Percentiles rank a stretch among this genome's conserved stretches.
phyloP scores from a whole-genome alignment of 2,113 vertebrate species.

The Apodemus speciosus region DNA sequence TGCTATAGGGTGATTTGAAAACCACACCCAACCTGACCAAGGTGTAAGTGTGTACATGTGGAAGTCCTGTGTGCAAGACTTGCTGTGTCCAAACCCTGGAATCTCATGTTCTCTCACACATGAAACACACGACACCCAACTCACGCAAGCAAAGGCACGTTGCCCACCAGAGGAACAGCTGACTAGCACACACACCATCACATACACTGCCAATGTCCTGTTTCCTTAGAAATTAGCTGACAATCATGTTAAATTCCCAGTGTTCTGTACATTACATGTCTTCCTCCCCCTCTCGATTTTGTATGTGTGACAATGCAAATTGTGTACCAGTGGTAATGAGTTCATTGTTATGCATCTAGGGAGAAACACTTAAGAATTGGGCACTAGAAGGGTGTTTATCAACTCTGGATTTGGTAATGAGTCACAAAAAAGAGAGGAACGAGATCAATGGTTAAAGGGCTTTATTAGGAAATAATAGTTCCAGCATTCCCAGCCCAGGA shows the following conservation, averaged over 20 bases:
- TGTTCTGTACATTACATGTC: slow-evolving; percentile 86
- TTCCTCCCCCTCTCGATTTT: slow-evolving; percentile 85
- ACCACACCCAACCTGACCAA: slow-evolving; percentile 81
- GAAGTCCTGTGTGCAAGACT: slow-evolving; percentile 83
- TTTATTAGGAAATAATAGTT: slow-evolving; percentile 85
- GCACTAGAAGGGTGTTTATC: slow-evolving; percentile 91
- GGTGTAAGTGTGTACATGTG: slow-evolving; percentile 82
- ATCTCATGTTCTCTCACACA: slow-evolving; percentile 82
- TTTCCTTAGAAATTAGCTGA: slow-evolving; percentile 85
- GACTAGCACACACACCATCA: slow-evolving; percentile 59
- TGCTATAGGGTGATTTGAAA: slow-evolving; percentile 84
- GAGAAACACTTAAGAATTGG: slow-evolving; percentile 91
- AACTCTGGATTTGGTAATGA: slow-evolving; percentile 89
- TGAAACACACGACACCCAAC: slow-evolving; percentile 79
- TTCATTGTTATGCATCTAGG: slow-evolving; percentile 90
- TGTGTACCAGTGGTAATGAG: slow-evolving; percentile 91
- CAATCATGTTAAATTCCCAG: slow-evolving; percentile 84
- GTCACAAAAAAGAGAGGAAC: slow-evolving; percentile 86
- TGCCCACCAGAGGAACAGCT: slow-evolving; percentile 70
- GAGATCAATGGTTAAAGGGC: slow-evolving; percentile 82
- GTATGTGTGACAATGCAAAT: slow-evolving; percentile 88
- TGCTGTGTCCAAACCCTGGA: slow-evolving; percentile 81
- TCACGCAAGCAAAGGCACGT: slow-evolving; percentile 75
- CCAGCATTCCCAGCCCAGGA: slow-evolving; percentile 82
- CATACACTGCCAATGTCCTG: slow-evolving; percentile 78